A percentile compares a stretch with the other conserved stretches of the same genome.
phyloP scores from a whole-genome alignment of 2,113 vertebrate genomes.

The Nyctereutes procyonoides region DNA sequence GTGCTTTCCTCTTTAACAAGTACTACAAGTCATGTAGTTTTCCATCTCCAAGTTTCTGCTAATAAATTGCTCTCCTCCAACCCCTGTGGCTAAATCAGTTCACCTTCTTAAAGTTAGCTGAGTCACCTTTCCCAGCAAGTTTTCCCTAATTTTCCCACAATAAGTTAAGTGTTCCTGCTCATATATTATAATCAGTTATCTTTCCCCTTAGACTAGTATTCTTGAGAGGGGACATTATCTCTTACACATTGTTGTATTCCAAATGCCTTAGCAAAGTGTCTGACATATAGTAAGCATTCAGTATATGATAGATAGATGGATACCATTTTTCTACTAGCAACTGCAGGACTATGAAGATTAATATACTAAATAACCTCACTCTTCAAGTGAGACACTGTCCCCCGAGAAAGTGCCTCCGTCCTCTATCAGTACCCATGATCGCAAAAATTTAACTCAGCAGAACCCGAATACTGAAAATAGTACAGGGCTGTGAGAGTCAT shows the following conservation, averaged over 20 bases:
- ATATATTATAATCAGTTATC: not conserved
- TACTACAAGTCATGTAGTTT: not conserved
- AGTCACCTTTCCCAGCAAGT: not conserved
- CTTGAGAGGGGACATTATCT: not conserved
- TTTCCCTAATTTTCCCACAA: not conserved
- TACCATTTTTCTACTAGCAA: not conserved
- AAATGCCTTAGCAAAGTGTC: not conserved
- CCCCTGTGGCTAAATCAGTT: not conserved
- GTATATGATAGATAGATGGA: not conserved
- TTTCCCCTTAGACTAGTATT: not conserved
- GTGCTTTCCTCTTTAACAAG: not conserved
- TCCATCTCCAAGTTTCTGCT: not conserved
- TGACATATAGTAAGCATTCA: not conserved
- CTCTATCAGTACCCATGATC: not conserved
- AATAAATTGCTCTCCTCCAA: not conserved
- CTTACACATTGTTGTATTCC: not conserved
- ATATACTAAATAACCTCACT: not conserved
- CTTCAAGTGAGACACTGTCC: not conserved
- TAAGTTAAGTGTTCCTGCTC: not conserved
- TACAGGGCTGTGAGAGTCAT: not conserved
- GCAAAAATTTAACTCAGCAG: not conserved
- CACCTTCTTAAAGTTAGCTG: not conserved
- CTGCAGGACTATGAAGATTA: not conserved
- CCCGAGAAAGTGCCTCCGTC: not conserved
- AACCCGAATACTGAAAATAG: not conserved